Evolutionary conservation across 2,797 vertebrate species (phyloP).

Genomic region (Megaceryle alcyon): DNA sequence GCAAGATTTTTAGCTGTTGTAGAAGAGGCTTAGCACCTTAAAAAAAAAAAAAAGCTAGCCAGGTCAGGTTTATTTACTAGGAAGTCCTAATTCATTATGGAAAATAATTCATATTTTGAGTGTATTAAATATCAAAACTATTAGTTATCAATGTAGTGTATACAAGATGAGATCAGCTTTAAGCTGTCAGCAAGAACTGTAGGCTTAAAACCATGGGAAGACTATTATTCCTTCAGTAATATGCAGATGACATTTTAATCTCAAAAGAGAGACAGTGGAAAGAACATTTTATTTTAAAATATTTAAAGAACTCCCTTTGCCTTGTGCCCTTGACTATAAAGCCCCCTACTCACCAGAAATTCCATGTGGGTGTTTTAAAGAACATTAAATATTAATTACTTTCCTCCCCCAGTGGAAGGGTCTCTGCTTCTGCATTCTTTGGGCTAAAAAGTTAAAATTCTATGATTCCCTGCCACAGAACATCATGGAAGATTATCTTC

Average conservation of each 20-base stretch:
- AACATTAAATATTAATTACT: slow-evolving; percentile 18
- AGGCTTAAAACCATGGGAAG: background rate
- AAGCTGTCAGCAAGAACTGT: background rate
- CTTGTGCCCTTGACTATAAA: background rate
- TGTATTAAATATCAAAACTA: background rate
- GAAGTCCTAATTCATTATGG: background rate
- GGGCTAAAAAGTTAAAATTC: background rate
- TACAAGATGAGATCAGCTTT: background rate
- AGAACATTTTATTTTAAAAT: background rate
- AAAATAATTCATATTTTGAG: background rate
- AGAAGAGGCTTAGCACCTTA: background rate
- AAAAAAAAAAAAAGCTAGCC: background rate
- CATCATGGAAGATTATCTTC: background rate
- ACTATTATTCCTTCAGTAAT: background rate
- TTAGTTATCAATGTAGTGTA: background rate
- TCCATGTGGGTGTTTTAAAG: background rate
- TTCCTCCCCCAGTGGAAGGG: slow-evolving; percentile 1
- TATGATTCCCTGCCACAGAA: background rate
- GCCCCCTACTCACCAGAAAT: slow-evolving; percentile 1
- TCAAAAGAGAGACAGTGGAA: background rate
- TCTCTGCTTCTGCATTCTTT: slow-evolving; percentile 32
- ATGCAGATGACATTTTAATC: background rate
- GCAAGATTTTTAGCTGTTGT: background rate
- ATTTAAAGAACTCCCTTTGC: background rate
- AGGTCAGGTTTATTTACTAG: background rate